phyloP scores from a whole-genome alignment of 1,140 invertebrate species.

The Nephila pilipes region DNA sequence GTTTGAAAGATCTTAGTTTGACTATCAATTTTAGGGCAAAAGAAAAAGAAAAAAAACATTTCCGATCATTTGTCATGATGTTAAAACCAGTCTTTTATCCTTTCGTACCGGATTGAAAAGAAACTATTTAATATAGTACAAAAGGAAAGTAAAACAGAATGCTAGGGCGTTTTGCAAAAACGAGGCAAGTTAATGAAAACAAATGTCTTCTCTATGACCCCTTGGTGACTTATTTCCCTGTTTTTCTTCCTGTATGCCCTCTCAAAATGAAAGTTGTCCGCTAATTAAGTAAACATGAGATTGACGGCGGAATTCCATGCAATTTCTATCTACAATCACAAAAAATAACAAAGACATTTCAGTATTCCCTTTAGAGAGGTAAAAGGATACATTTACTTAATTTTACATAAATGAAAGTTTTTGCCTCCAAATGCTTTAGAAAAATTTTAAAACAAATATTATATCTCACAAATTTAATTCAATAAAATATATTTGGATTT shows the following conservation, averaged over 20 bases:
- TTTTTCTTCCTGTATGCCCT: background rate
- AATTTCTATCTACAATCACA: background rate
- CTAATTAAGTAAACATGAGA: constrained; percentile 19
- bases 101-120: background rate
- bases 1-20: background rate
- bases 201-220: background rate
- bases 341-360: too few relatives aligned
- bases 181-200: constrained; percentile 5
- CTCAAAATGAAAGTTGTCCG: background rate
- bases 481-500: too few relatives aligned
- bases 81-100: constrained; percentile 18
- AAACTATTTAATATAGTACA: background rate
- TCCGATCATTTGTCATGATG: background rate
- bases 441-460: too few relatives aligned
- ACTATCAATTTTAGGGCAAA: background rate
- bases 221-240: background rate
- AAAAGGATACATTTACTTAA: too few relatives aligned
- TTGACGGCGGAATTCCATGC: background rate
- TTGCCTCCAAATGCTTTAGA: too few relatives aligned
- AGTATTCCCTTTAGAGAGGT: too few relatives aligned
- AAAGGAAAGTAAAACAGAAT: background rate
- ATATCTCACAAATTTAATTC: too few relatives aligned
- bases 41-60: background rate
- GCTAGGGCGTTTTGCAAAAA: background rate
- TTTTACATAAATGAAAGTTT: too few relatives aligned